A percentile compares a stretch with the other conserved stretches of the same genome.
These are phyloP conservation scores for Paralvinella palmiformis DNA, from an alignment of 1,140 invertebrate genomes.

Conservation along the genomic window DNA sequence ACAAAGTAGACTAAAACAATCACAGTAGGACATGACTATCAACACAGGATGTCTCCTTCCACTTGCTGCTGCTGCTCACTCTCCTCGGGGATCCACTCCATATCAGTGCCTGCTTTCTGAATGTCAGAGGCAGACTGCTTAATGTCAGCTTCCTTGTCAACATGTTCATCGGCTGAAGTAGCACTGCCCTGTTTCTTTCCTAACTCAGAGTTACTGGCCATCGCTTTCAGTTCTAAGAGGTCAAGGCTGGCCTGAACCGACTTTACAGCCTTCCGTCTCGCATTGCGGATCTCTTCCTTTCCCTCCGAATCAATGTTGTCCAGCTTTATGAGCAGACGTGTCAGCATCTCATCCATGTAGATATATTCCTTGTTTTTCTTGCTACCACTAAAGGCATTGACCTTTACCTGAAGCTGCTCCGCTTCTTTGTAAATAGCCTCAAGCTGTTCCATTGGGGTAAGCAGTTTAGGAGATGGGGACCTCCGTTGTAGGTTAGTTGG, in stretches of 20 bases:
- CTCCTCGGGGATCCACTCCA: too few relatives aligned
- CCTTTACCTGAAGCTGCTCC: constrained; percentile 66
- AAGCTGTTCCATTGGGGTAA: constrained; percentile 68
- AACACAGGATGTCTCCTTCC: too few relatives aligned
- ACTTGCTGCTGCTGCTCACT: too few relatives aligned
- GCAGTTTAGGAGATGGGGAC: constrained; percentile 50
- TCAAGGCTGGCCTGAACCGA: constrained; percentile 80
- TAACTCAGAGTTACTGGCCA: too few relatives aligned
- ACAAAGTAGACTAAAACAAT: too few relatives aligned
- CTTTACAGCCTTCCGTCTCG: constrained; percentile 79
- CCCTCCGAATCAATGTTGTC: constrained; percentile 89
- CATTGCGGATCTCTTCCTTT: constrained; percentile 76
- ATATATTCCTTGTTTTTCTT: constrained; percentile 77
- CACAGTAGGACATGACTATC: too few relatives aligned
- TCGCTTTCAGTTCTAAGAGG: constrained; percentile 65
- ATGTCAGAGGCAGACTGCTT: too few relatives aligned
- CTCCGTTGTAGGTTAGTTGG: too few relatives aligned
- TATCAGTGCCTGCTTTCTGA: too few relatives aligned
- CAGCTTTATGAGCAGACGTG: constrained; percentile 79
- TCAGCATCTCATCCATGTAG: constrained; percentile 90
- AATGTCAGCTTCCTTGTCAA: too few relatives aligned
- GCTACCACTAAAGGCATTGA: constrained; percentile 69
- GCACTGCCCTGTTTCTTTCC: too few relatives aligned
- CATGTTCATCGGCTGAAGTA: too few relatives aligned
- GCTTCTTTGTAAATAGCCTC: constrained; percentile 74